These are phyloP conservation scores for Sphaerophoria rueppellii DNA, from an alignment of 2,888 invertebrate genomes.

Conservation along the genomic window DNA sequence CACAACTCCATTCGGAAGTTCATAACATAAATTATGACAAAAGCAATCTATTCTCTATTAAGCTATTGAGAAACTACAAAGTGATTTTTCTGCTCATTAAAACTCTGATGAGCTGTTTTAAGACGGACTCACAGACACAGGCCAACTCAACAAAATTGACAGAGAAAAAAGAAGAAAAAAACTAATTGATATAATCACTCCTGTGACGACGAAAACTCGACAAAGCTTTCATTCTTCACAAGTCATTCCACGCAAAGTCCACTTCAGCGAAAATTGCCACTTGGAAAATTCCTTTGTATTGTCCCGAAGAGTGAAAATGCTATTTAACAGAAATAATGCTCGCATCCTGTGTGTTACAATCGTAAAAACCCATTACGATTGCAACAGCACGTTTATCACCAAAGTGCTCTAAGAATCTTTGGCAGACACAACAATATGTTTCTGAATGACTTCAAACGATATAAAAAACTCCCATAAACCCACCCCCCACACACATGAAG, in stretches of 20 bases:
- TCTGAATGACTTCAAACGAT: slow-evolving; percentile 52
- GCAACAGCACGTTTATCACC: slow-evolving; percentile 35
- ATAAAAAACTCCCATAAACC: slow-evolving; percentile 11
- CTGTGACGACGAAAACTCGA: not conserved
- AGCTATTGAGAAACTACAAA: too few relatives aligned
- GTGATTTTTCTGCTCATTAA: too few relatives aligned
- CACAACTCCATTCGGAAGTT: too few relatives aligned
- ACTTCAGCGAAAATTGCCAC: slow-evolving; percentile 23
- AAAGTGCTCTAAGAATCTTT: slow-evolving; percentile 15
- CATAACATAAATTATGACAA: too few relatives aligned
- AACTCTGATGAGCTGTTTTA: too few relatives aligned
- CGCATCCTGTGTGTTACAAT: slow-evolving; percentile 7
- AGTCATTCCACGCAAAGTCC: not conserved
- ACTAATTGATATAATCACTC: not conserved
- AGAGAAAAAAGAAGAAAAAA: too few relatives aligned
- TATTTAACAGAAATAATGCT: slow-evolving; percentile 24
- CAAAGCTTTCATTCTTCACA: not conserved
- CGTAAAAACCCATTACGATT: not conserved
- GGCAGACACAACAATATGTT: slow-evolving; percentile 40
- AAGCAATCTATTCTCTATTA: too few relatives aligned
- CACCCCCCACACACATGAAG: not conserved
- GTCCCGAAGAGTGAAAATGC: slow-evolving; percentile 17
- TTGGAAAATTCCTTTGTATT: slow-evolving; percentile 1
- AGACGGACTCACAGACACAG: too few relatives aligned
- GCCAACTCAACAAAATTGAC: too few relatives aligned